Percentiles rank a stretch among this genome's conserved stretches.
Conservation (phyloP, 2,888 invertebrate genomes). For the Drosophila phalerata region DNA sequence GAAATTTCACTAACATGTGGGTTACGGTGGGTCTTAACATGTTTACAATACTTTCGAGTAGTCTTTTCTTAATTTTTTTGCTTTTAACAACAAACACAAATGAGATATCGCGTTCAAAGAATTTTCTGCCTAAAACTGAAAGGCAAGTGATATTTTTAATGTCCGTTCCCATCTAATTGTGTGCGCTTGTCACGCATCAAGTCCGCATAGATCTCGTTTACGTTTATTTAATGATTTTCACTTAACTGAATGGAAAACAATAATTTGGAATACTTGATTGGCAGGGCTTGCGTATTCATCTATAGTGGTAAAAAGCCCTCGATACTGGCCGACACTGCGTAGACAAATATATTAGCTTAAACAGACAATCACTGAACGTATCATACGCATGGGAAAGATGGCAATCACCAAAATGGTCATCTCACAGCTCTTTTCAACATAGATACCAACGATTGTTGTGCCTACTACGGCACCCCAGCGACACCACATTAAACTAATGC, state of each 20-base stretch:
- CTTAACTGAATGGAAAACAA: not conserved
- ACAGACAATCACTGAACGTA: not conserved
- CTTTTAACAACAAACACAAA: too few species aligned
- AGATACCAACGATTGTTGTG: constrained; percentile 45
- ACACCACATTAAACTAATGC: constrained; percentile 65
- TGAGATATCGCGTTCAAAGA: too few species aligned
- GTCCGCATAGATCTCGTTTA: too few species aligned
- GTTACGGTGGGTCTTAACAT: too few species aligned
- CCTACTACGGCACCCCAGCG: constrained; percentile 65
- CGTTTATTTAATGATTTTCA: not conserved
- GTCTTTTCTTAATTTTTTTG: too few species aligned
- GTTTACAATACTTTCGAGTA: too few species aligned
- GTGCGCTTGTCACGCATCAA: too few species aligned
- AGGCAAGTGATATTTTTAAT: too few species aligned
- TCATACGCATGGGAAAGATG: constrained; percentile 56
- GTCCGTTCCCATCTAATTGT: too few species aligned
- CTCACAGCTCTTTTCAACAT: constrained; percentile 51
- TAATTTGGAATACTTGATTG: not conserved
- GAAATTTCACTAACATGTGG: too few species aligned
- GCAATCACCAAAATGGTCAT: constrained; percentile 47
- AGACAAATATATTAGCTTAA: not conserved
- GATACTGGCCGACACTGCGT: constrained; percentile 38
- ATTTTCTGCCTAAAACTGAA: too few species aligned
- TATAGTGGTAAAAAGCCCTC: constrained; percentile 36
- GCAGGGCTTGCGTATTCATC: not conserved